These are phyloP conservation scores for Lagorchestes hirsutus DNA, from an alignment of 2,797 vertebrate genomes.

Conservation along the genomic window DNA sequence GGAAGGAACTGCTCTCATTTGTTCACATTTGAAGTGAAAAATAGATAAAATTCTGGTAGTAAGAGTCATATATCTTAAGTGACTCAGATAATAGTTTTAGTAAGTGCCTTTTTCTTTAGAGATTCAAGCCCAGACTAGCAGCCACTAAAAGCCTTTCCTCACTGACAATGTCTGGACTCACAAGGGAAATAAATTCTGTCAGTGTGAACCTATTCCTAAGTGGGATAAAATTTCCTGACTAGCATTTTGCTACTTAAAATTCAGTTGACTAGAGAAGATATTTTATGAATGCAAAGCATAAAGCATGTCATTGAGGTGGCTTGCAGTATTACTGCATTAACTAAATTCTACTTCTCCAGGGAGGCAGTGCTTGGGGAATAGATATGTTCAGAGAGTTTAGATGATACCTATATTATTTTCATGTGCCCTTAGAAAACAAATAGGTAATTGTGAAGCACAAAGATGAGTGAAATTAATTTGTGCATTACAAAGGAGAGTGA, in stretches of 20 bases:
- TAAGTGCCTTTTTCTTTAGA: constrained; percentile 79
- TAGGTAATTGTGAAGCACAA: not conserved
- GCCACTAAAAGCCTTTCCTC: constrained; percentile 77
- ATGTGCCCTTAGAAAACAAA: constrained; percentile 51
- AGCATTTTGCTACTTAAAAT: constrained; percentile 80
- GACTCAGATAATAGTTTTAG: constrained; percentile 76
- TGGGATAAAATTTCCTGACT: constrained; percentile 76
- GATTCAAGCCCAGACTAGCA: constrained; percentile 68
- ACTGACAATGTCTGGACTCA: constrained; percentile 72
- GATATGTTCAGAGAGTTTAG: constrained; percentile 45
- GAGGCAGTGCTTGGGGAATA: constrained; percentile 47
- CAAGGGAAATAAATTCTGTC: constrained; percentile 79
- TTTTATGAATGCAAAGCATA: constrained; percentile 77
- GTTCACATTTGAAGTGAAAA: constrained; percentile 77
- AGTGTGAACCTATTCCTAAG: constrained; percentile 76
- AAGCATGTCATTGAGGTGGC: constrained; percentile 68
- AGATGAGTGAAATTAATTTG: constrained; percentile 33
- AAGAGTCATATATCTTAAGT: constrained; percentile 74
- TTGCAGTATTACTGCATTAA: constrained; percentile 70
- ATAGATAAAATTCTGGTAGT: constrained; percentile 62
- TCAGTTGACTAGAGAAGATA: constrained; percentile 72
- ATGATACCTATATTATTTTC: not conserved
- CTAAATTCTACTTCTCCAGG: constrained; percentile 61
- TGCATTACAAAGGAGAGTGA: constrained; percentile 1
- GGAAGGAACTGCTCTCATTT: constrained; percentile 63